Percentiles rank a stretch among this genome's conserved stretches.
Conservation (phyloP, 2,797 vertebrate genomes). For the Dryobates pubescens region DNA sequence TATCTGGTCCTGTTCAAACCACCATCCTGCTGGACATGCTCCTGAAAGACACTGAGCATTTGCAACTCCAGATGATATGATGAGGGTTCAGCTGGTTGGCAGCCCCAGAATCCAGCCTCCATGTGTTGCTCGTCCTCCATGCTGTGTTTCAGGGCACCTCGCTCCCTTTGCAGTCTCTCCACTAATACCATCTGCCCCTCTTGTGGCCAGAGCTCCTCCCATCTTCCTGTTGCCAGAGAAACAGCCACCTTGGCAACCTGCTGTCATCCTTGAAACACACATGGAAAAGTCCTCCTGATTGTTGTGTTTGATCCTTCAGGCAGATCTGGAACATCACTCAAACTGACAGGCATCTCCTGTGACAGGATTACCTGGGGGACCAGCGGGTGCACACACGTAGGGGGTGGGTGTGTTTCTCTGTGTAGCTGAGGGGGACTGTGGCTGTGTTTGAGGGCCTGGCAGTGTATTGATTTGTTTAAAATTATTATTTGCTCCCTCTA, state of each 20-base stretch:
- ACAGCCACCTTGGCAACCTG: slow-evolving; percentile 82
- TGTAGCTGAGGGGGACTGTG: background rate
- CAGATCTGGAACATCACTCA: slow-evolving; percentile 69
- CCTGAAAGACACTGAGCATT: background rate
- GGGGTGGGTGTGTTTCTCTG: background rate
- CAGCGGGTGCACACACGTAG: background rate
- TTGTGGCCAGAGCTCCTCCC: slow-evolving; percentile 66
- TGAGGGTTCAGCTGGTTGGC: background rate
- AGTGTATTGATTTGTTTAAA: background rate
- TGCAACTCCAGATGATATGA: background rate
- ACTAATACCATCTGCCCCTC: slow-evolving; percentile 61
- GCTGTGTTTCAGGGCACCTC: background rate
- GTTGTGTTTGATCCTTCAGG: slow-evolving; percentile 63
- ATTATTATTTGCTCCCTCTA: slow-evolving; percentile 5
- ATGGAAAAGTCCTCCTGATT: slow-evolving; percentile 69
- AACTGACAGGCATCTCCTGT: slow-evolving; percentile 52
- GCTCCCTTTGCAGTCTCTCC: background rate
- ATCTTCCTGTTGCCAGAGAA: slow-evolving; percentile 81
- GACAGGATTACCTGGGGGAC: slow-evolving; percentile 48
- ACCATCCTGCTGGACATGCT: background rate
- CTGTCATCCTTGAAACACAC: slow-evolving; percentile 75
- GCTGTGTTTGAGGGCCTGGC: background rate
- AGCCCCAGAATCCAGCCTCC: background rate
- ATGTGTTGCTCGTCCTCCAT: background rate
- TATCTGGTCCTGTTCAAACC: background rate